Conservation (phyloP, 2,113 vertebrate genomes). For the Cottus gobio region DNA sequence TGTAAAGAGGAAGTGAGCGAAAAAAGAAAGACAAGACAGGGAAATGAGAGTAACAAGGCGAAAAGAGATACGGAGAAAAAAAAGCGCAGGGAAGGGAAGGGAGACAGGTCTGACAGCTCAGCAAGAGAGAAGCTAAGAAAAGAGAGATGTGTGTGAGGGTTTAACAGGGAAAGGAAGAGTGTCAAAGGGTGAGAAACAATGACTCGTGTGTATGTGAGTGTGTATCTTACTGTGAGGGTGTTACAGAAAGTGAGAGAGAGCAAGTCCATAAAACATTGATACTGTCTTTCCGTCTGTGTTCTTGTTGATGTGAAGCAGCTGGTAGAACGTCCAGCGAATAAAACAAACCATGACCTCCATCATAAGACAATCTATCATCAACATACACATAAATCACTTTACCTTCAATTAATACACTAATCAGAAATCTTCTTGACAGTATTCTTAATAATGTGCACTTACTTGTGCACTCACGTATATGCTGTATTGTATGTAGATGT, state of each 20-base stretch:
- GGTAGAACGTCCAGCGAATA: conserved; percentile 12
- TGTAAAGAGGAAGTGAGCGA: conserved; percentile 4
- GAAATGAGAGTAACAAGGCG: neutral
- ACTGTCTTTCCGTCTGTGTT: conserved; percentile 4
- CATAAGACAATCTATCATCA: neutral
- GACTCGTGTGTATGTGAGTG: neutral
- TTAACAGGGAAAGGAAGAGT: conserved; percentile 39
- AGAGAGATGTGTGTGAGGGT: conserved; percentile 36
- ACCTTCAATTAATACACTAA: neutral
- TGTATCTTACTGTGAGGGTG: neutral
- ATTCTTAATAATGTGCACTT: neutral
- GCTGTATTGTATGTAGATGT: neutral
- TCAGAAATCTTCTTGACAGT: neutral
- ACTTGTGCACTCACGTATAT: neutral
- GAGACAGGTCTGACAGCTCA: conserved; percentile 43
- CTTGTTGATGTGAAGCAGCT: neutral
- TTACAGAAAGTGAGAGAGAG: conserved; percentile 10
- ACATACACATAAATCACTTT: neutral
- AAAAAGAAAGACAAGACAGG: conserved; percentile 19
- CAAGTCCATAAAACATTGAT: conserved; percentile 51
- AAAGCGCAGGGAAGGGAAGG: conserved; percentile 2
- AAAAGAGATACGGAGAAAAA: conserved; percentile 7
- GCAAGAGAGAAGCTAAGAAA: conserved; percentile 11
- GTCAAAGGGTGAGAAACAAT: conserved; percentile 45
- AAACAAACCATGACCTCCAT: neutral